A percentile compares a stretch with the other conserved stretches of the same genome.
These are phyloP conservation scores for Leguminivora glycinivorella DNA, from an alignment of 1,140 invertebrate genomes.

Conservation along the genomic window DNA sequence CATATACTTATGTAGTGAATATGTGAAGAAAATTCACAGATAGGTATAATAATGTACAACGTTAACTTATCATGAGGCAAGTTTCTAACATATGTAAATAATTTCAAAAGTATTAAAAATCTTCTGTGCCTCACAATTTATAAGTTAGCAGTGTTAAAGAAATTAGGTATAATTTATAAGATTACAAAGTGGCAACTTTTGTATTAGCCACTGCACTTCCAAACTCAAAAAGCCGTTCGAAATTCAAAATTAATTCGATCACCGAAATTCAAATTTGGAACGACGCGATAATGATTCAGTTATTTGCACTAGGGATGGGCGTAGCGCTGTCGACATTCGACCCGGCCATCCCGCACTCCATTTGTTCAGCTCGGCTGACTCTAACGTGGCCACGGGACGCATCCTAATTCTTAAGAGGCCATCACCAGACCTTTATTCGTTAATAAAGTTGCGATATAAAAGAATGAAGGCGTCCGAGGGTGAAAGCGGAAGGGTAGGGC, in stretches of 20 bases:
- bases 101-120: too few species aligned
- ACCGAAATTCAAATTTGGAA: conserved; percentile 59
- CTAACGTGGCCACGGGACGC: conserved; percentile 61
- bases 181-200: background rate
- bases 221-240: background rate
- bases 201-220: background rate
- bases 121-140: background rate
- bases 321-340: conserved; percentile 10
- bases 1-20: too few species aligned
- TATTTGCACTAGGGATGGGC: conserved; percentile 61
- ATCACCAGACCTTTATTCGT: conserved; percentile 77
- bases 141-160: conserved; percentile 23
- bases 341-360: conserved; percentile 58
- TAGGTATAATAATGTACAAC: too few species aligned
- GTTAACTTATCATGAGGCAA: too few species aligned
- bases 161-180: background rate
- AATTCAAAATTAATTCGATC: conserved; percentile 7
- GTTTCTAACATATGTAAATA: too few species aligned
- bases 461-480: conserved; percentile 74
- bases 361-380: conserved; percentile 66
- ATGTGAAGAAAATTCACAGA: too few species aligned
- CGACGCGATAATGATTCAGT: conserved; percentile 55
- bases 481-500: conserved; percentile 69
- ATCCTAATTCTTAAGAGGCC: conserved; percentile 77
- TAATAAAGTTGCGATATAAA: conserved; percentile 79